These are phyloP conservation scores for Harpegnathos saltator DNA, from an alignment of 1,140 invertebrate species.

Conservation along the genomic window DNA sequence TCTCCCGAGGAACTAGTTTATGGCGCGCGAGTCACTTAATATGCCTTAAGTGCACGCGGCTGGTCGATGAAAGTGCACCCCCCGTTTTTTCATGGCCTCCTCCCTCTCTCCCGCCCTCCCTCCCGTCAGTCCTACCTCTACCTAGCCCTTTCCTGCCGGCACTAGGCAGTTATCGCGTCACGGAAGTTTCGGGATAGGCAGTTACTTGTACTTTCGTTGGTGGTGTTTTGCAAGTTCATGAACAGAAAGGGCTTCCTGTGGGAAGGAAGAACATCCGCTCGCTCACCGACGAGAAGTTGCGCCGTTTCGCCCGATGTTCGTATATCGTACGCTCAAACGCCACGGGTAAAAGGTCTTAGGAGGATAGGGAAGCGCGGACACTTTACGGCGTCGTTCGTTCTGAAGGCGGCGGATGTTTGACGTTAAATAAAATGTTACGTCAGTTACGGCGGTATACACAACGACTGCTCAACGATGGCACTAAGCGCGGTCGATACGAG, in stretches of 20 bases:
- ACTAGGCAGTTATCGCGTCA: conserved; percentile 6
- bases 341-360: background rate
- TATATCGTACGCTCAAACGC: background rate
- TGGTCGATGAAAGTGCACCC: conserved; percentile 4
- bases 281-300: background rate
- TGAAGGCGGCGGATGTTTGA: background rate
- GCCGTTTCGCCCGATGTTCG: conserved; percentile 2
- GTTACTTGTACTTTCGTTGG: conserved; percentile 62
- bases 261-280: conserved; percentile 10
- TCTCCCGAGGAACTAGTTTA: background rate
- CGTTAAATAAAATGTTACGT: background rate
- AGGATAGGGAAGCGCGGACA: background rate
- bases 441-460: background rate
- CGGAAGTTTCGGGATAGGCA: conserved; percentile 44
- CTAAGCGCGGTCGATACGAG: background rate
- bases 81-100: background rate
- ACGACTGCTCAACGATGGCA: background rate
- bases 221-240: conserved; percentile 48
- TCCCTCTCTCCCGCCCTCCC: too few relatives aligned
- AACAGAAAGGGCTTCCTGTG: conserved; percentile 24
- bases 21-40: conserved; percentile 31
- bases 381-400: background rate
- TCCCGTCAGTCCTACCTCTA: too few relatives aligned
- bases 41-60: conserved; percentile 29
- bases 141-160: too few relatives aligned